Conservation (phyloP, 2,797 vertebrate species). For the Cynopterus sphinx region DNA sequence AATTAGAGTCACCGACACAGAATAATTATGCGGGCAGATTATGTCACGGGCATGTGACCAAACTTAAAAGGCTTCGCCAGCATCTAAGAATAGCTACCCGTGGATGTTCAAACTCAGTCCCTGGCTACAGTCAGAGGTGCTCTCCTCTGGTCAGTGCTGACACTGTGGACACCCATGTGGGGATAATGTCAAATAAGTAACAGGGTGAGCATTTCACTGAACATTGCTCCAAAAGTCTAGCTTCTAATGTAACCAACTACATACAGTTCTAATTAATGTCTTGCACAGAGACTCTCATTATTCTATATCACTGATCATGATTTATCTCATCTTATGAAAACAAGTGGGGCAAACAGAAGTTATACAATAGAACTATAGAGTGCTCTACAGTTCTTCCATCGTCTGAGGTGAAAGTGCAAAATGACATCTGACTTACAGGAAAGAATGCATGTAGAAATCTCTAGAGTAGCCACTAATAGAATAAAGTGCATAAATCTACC, state of each 20-base stretch:
- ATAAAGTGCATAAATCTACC: background rate
- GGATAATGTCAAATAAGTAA: background rate
- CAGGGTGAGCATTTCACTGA: background rate
- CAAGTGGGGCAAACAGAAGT: background rate
- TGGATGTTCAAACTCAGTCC: background rate
- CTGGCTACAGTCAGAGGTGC: background rate
- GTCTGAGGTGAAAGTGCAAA: background rate
- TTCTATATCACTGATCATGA: background rate
- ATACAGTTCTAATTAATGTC: background rate
- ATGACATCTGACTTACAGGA: background rate
- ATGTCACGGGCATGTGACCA: background rate
- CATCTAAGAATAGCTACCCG: background rate
- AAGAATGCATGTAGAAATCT: background rate
- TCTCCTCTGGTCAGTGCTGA: background rate
- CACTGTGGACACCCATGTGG: fast-evolving
- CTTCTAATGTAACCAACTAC: background rate
- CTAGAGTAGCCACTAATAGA: background rate
- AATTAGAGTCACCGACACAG: background rate
- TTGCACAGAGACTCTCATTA: background rate
- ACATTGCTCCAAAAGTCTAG: background rate
- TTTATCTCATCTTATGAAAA: background rate
- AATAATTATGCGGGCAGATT: background rate
- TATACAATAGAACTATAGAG: background rate
- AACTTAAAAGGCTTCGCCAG: background rate
- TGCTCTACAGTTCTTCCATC: background rate